phyloP scores from a whole-genome alignment of 2,113 vertebrate species.

The Halichoerus grypus region DNA sequence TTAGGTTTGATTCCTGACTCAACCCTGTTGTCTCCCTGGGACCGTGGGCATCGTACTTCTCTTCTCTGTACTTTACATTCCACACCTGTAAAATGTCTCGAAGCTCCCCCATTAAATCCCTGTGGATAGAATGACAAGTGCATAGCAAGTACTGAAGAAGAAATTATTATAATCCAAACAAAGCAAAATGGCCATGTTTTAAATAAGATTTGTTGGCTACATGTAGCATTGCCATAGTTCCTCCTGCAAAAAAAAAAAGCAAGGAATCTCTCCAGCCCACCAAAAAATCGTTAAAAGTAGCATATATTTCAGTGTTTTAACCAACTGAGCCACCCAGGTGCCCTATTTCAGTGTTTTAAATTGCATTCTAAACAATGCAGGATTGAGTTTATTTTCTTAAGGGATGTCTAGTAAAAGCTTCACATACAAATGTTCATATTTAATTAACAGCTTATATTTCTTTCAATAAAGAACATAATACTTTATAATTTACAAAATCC shows the following conservation, averaged over 20 bases:
- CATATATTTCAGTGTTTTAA: background rate
- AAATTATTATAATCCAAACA: background rate
- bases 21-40: background rate
- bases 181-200: background rate
- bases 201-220: background rate
- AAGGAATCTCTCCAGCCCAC: background rate
- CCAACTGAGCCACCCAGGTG: too few relatives aligned
- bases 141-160: background rate
- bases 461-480: background rate
- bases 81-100: background rate
- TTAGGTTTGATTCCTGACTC: background rate
- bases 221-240: background rate
- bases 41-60: background rate
- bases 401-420: background rate
- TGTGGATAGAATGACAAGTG: background rate
- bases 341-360: background rate
- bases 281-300: background rate
- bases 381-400: conserved; percentile 20
- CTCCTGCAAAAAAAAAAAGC: background rate
- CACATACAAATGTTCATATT: background rate
- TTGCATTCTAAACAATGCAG: background rate
- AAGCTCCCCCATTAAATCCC: background rate
- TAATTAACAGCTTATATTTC: background rate
- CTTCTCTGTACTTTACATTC: background rate
- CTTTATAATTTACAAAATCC: background rate